Conservation (phyloP, 2,797 vertebrate species). For the Ptychadena robeensis region DNA sequence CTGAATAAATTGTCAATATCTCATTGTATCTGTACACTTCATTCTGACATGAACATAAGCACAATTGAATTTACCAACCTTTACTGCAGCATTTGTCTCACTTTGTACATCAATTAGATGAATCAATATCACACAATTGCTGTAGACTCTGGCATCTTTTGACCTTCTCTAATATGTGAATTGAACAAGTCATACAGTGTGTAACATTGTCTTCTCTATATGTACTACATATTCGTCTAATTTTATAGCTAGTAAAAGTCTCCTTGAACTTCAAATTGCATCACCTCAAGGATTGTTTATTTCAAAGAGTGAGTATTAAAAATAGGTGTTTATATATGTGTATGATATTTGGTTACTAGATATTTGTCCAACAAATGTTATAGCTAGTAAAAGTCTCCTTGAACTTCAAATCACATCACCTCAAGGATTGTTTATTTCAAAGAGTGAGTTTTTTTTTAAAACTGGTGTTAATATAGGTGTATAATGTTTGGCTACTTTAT, state of each 20-base stretch:
- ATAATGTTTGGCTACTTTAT: not conserved
- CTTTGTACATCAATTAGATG: not conserved
- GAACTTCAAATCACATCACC: not conserved
- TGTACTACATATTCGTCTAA: not conserved
- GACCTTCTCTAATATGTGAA: not conserved
- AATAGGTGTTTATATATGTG: not conserved
- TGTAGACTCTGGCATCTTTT: not conserved
- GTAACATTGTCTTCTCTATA: not conserved
- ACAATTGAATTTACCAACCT: not conserved
- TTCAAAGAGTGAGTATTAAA: not conserved
- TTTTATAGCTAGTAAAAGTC: not conserved
- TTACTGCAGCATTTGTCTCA: constrained; percentile 1
- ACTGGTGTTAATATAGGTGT: not conserved
- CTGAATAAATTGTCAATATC: not conserved
- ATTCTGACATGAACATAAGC: not conserved
- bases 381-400: not conserved
- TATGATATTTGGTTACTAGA: not conserved
- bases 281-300: not conserved
- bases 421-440: not conserved
- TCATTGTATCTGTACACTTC: not conserved
- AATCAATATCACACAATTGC: not conserved
- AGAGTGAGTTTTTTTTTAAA: not conserved
- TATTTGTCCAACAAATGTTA: not conserved
- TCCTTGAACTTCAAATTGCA: not conserved
- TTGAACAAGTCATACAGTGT: not conserved